Conservation (phyloP, 2,113 vertebrate species). For the Eudorcas thomsonii region DNA sequence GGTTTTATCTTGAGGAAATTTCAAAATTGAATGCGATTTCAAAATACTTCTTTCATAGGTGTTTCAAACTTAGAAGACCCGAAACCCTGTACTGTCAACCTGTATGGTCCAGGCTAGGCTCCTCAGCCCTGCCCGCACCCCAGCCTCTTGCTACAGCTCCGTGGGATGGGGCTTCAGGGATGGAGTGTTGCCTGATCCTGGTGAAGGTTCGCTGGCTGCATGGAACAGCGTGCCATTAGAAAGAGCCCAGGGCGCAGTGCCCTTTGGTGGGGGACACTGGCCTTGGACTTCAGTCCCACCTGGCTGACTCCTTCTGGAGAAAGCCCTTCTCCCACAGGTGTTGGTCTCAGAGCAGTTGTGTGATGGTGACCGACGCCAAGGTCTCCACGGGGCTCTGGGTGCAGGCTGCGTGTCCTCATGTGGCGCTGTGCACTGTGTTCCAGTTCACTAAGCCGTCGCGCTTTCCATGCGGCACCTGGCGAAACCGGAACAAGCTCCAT, state of each 20-base stretch:
- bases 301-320: neutral
- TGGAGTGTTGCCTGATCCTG: neutral
- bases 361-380: neutral
- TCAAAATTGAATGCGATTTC: constrained; percentile 59
- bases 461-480: neutral
- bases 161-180: neutral
- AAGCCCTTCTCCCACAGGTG: neutral
- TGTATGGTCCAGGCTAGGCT: neutral
- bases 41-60: constrained; percentile 51
- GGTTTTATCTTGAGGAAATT: constrained; percentile 50
- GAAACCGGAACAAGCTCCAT: neutral
- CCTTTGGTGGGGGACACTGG: neutral
- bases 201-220: neutral
- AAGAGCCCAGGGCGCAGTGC: neutral
- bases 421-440: accelerated
- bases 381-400: neutral
- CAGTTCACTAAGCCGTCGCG: neutral
- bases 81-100: neutral
- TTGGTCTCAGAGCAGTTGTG: neutral
- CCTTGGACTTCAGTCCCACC: neutral
- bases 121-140: neutral
- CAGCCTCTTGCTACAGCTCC: neutral
- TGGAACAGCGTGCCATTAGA: neutral
- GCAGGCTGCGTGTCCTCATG: neutral
- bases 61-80: constrained; percentile 55